phyloP scores from a whole-genome alignment of 2,113 vertebrate genomes.

The Lampris incognitus region DNA sequence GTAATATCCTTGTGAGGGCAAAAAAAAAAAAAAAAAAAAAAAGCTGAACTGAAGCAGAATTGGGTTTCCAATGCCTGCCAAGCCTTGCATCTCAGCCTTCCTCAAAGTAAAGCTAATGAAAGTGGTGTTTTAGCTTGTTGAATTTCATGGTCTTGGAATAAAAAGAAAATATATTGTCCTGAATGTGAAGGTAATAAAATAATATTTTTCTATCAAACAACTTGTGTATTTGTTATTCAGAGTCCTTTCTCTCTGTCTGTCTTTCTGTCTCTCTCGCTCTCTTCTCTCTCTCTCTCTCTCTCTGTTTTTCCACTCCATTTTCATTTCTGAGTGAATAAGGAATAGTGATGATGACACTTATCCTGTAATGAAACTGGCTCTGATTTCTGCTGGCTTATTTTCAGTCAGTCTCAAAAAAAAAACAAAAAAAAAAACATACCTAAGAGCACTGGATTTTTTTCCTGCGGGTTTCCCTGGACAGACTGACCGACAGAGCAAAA shows the following conservation, averaged over 20 bases:
- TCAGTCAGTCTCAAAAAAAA: slow-evolving; percentile 14
- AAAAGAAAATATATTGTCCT: slow-evolving; percentile 87
- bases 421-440: background rate
- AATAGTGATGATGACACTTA: slow-evolving; percentile 29
- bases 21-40: slow-evolving; percentile 14
- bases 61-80: slow-evolving; percentile 45
- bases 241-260: background rate
- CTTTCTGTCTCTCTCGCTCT: slow-evolving; percentile 1
- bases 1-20: slow-evolving; percentile 36
- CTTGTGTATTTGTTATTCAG: slow-evolving; percentile 57
- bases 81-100: slow-evolving; percentile 76
- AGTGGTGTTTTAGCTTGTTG: slow-evolving; percentile 86
- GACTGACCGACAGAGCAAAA: slow-evolving; percentile 11
- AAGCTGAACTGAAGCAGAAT: slow-evolving; percentile 56
- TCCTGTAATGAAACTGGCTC: slow-evolving; percentile 49
- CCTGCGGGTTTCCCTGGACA: slow-evolving; percentile 6
- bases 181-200: slow-evolving; percentile 96
- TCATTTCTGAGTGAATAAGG: slow-evolving; percentile 44
- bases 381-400: slow-evolving; percentile 30
- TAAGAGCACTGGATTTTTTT: slow-evolving; percentile 14
- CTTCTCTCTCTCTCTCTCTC: slow-evolving; percentile 21
- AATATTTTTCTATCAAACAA: slow-evolving; percentile 95
- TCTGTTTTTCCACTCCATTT: slow-evolving; percentile 35
- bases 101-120: slow-evolving; percentile 59
- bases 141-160: slow-evolving; percentile 86